Evolutionary conservation across 1,140 invertebrate species (phyloP), one percentile per base, ranked within the genome.

Genomic region (Bombus haemorrhoidalis): DNA sequence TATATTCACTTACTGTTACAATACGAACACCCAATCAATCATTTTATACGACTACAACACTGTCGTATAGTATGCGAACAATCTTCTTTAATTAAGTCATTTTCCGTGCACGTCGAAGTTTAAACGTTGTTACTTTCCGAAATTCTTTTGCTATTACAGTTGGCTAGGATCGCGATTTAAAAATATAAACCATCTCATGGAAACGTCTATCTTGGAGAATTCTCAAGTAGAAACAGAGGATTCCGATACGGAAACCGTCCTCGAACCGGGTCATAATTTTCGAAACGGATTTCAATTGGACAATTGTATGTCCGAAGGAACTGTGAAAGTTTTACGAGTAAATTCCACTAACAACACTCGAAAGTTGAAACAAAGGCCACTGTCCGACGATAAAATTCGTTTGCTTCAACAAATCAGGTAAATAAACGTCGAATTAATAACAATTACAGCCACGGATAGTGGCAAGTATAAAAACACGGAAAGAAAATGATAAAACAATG

Each of bases 161-260:
- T 86, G 72, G 10, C 9, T 90, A 15, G 41, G 57, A 68, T n/a
- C 18, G 1, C 78, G 69, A 68, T 90, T 90, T 22, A 13, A 59
- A 47, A 18, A 47, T 6, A 39, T 75, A 9, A 90, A 90, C 5
- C 39, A 74, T 15, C 39, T 86, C 0, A 32, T 90, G 2, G 10
- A 25, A 37, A 47, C 64, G n/a, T n/a, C 34, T 10, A 32, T 75
- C 25, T 32, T 64, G 41, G 28, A 53, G 6, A 32, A 25, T 9
- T 22, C 3, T 37, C 13, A 25, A 25, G 32, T 15, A 10, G 39
- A 80, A 34, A 28, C 22, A 0, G 22, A 34, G 22, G 34, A 62
- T 15, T 10, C 34, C 3, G n/a, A 39, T 9, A 28, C 25, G 10
- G 18, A 73, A 22, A 32, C 0, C 10, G 4, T 41, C 13, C 9